Base-by-base conservation (phyloP, 2,797 vertebrate genomes). In the Orestias chungarensis region DNA sequence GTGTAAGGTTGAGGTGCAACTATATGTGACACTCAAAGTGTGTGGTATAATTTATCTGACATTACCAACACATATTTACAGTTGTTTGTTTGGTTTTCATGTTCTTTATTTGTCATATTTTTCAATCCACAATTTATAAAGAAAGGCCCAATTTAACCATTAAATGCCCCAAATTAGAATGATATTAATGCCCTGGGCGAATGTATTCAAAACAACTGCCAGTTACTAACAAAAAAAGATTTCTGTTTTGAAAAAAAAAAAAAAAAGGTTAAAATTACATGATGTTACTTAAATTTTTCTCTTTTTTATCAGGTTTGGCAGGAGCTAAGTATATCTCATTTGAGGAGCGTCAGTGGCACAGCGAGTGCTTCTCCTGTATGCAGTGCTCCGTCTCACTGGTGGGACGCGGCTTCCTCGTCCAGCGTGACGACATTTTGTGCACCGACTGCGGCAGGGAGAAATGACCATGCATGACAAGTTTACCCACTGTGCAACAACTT, bases 331-430 rank as follows among this genome's bases (percentile, higher is more conserved):
- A 97, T 79, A 91, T 99, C 87, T 98, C 97, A 1, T 99, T 98
- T 74, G 97, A 99, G 91, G 96, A 98, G 52, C 95, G 91, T 2
- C 97, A 99, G 86, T 99, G 98, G 98, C 98, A 99, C 52, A 95
- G 94, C 2, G 96, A 99, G 80, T 99, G 98, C 64, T 99, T 99
- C 84, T 94, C 87, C 75, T 99, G 98, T 11, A 64, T 78, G 0
- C 96, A 94, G 80, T 99, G 98, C 82, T 93, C 93, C 0, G 70
- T 94, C 70, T 96, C 97, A 0, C 92, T 99, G 91, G 95, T 97
- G 83, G 96, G 95, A 43, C 94, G 94, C 35, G 96, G 96, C 70
- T 99, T 99, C 89, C 95, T 98, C 78, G 96, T 96, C 52, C 91
- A 84, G 73, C 93, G 95, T 6, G 92, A 95, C 81, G 90, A 95